These are phyloP conservation scores for Melinaea menophilus DNA, from an alignment of 2,888 invertebrate genomes.

Conservation along the genomic window DNA sequence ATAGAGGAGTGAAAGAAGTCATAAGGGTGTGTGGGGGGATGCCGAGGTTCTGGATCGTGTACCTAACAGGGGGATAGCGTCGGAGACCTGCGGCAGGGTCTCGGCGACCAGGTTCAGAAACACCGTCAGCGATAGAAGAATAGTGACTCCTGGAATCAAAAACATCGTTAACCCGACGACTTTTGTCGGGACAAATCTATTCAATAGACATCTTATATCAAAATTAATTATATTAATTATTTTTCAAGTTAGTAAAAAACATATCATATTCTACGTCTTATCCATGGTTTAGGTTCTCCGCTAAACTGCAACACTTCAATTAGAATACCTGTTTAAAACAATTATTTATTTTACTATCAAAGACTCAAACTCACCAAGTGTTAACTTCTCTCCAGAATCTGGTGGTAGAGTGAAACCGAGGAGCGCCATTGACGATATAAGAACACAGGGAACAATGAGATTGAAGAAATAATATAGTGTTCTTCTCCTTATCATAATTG, in stretches of 20 bases:
- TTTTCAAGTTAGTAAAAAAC: no score
- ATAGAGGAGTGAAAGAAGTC: conserved; percentile 51
- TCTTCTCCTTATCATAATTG: conserved; percentile 95
- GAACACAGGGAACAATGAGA: conserved; percentile 98
- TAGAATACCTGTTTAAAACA: conserved; percentile 42
- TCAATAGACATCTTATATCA: not conserved
- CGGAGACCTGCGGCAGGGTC: conserved; percentile 99
- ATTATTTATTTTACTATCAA: not conserved
- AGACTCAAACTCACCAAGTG: conserved; percentile 84
- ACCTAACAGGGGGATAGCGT: conserved; percentile 99
- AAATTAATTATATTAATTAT: not conserved
- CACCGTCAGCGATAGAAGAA: conserved; percentile 99
- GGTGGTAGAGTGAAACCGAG: conserved; percentile 98
- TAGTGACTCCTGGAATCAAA: conserved; percentile 97
- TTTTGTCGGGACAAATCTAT: conserved; percentile 20
- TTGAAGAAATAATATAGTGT: conserved; percentile 99
- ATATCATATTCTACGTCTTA: no score
- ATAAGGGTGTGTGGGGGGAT: conserved; percentile 53
- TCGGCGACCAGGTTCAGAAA: conserved; percentile 99
- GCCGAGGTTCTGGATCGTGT: conserved; percentile 76
- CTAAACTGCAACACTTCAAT: conserved; percentile 32
- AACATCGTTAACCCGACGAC: conserved; percentile 73
- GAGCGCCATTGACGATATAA: conserved; percentile 99
- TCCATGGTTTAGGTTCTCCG: not conserved
- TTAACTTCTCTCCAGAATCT: conserved; percentile 97